Conservation (phyloP, 2,888 invertebrate genomes). For the Andricus curvator region DNA sequence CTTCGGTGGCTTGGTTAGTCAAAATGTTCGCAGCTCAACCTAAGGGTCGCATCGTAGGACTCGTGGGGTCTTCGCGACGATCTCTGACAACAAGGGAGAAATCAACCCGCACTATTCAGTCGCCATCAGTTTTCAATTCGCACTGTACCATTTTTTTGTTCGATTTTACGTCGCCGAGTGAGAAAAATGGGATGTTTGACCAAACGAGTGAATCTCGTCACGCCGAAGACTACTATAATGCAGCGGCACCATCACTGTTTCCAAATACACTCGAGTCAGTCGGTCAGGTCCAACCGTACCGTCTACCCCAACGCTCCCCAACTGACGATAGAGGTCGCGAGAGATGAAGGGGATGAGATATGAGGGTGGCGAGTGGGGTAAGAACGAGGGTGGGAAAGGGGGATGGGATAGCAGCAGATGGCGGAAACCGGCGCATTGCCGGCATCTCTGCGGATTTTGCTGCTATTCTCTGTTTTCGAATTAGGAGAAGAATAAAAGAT, state of each 20-base stretch:
- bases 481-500: no score
- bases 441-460: constrained; percentile 6
- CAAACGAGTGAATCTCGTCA: constrained; percentile 36
- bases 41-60: constrained; percentile 4
- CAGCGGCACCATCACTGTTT: constrained; percentile 28
- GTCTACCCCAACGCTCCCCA: constrained; percentile 64
- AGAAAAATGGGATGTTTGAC: not conserved
- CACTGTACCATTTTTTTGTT: constrained; percentile 15
- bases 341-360: constrained; percentile 49
- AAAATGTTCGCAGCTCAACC: not conserved
- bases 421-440: constrained; percentile 4
- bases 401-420: constrained; percentile 11
- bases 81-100: not conserved
- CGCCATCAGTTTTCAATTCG: not conserved
- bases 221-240: constrained; percentile 13
- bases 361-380: constrained; percentile 8
- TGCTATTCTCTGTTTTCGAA: not conserved
- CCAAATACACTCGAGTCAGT: constrained; percentile 48
- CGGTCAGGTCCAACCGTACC: constrained; percentile 50
- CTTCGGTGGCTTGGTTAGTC: not conserved
- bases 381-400: constrained; percentile 14
- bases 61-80: not conserved
- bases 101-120: not conserved
- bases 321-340: constrained; percentile 62
- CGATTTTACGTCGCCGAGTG: not conserved